Percentiles rank a stretch among this genome's conserved stretches.
Evolutionary conservation across 1,140 invertebrate genomes (phyloP).

Genomic region (Varroa destructor): DNA sequence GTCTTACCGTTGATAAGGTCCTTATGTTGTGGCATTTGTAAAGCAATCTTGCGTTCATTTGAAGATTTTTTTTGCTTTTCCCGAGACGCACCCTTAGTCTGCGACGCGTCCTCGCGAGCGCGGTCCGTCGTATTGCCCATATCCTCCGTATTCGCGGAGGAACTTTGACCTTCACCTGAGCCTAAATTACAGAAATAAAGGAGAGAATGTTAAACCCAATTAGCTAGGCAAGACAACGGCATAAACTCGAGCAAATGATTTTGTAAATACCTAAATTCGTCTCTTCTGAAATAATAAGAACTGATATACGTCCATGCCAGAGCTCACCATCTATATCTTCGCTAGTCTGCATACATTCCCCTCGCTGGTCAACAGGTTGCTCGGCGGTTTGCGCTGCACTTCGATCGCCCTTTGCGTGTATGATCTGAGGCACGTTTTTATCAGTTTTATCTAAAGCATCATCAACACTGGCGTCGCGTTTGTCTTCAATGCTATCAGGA

Average conservation of each 20-base stretch:
- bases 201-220: no score
- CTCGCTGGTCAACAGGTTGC: constrained; percentile 34
- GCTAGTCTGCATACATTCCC: constrained; percentile 29
- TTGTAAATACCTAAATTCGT: no score
- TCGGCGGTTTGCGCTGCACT: constrained; percentile 36
- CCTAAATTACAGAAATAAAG: background rate
- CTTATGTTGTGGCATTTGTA: background rate
- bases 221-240: no score
- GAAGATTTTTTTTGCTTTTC: constrained; percentile 12
- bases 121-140: background rate
- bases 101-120: background rate
- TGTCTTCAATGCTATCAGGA: background rate
- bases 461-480: background rate
- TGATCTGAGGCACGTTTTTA: constrained; percentile 20
- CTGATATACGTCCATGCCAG: no score
- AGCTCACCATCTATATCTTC: constrained; percentile 21
- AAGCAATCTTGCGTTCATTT: background rate
- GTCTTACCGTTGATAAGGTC: background rate
- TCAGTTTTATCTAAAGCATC: background rate
- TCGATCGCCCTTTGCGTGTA: constrained; percentile 29
- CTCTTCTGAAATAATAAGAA: no score
- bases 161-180: constrained; percentile 13
- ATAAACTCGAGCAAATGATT: no score
- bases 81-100: background rate
- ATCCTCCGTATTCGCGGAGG: background rate